phyloP scores from a whole-genome alignment of 2,113 vertebrate species.

The Procavia capensis region DNA sequence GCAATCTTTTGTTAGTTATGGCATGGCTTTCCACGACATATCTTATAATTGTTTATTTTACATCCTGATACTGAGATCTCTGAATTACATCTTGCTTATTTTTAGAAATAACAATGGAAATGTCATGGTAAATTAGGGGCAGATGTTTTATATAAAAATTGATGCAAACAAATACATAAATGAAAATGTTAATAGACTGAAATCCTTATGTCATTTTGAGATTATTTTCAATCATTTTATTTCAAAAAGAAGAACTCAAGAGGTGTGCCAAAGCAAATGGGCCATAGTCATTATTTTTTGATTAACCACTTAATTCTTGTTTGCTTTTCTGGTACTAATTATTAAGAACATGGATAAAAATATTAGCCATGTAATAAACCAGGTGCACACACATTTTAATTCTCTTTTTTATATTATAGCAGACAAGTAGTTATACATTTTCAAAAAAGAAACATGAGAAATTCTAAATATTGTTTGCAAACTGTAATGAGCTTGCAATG shows the following conservation, averaged over 20 bases:
- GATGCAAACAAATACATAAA: background rate
- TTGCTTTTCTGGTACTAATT: conserved; percentile 24
- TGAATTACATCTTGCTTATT: background rate
- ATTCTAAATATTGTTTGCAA: conserved; percentile 66
- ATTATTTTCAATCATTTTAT: conserved; percentile 46
- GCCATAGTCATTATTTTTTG: conserved; percentile 35
- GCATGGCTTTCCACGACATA: background rate
- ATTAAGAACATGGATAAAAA: conserved; percentile 42
- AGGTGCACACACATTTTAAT: conserved; percentile 41
- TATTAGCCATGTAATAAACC: conserved; percentile 49
- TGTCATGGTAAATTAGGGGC: background rate
- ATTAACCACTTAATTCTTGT: conserved; percentile 57
- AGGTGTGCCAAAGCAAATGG: conserved; percentile 27
- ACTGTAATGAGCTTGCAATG: background rate
- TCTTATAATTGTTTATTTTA: background rate
- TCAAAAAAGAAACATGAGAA: conserved; percentile 62
- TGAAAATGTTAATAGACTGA: background rate
- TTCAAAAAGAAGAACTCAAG: conserved; percentile 45
- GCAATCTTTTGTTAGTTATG: background rate
- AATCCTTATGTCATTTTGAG: background rate
- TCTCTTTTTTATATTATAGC: conserved; percentile 19
- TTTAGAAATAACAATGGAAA: conserved; percentile 26
- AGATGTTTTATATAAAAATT: conserved; percentile 3
- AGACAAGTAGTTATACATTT: conserved; percentile 68
- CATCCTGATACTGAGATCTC: background rate